Evolutionary conservation across 2,797 vertebrate species (phyloP).

Genomic region (Poliocrania exsul): DNA sequence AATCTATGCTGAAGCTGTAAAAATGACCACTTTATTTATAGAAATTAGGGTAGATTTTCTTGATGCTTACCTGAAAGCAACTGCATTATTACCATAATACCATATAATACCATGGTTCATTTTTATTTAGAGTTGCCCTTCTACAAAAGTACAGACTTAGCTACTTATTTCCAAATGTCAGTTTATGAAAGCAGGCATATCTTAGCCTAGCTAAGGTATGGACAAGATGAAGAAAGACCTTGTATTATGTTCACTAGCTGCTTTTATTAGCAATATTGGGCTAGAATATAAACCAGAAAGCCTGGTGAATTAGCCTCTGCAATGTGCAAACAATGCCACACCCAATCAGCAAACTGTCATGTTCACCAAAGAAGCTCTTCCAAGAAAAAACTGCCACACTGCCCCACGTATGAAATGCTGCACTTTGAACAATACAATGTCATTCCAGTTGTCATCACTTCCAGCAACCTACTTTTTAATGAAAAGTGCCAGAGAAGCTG

Average conservation of each 20-base stretch:
- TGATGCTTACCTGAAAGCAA: background rate
- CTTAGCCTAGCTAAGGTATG: background rate
- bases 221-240: background rate
- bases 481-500: background rate
- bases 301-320: background rate
- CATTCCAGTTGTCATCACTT: background rate
- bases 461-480: background rate
- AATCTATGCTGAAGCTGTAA: background rate
- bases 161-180: background rate
- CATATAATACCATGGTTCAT: background rate
- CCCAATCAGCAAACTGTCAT: background rate
- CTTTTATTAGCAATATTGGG: background rate
- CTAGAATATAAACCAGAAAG: background rate
- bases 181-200: background rate
- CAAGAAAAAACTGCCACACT: background rate
- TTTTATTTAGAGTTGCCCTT: background rate
- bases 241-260: background rate
- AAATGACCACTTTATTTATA: background rate
- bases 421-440: background rate
- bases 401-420: background rate
- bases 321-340: background rate
- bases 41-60: background rate
- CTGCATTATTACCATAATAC: background rate
- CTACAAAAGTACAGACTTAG: background rate
- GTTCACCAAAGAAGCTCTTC: background rate